A percentile compares a stretch with the other conserved stretches of the same genome.
Conservation (phyloP, 2,888 invertebrate genomes). For the Volucella inflata region DNA sequence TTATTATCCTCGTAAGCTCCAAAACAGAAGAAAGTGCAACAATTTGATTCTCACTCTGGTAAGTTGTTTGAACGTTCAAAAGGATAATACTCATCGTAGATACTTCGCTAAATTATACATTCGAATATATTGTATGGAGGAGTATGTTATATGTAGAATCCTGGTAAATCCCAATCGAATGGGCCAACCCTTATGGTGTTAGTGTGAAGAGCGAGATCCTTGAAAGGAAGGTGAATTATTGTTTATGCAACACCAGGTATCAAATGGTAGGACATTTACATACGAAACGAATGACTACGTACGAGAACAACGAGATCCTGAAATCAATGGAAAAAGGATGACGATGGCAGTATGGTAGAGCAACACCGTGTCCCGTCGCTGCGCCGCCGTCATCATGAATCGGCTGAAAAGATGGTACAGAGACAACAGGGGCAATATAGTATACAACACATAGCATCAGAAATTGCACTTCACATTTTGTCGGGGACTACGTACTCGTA, state of each 20-base stretch:
- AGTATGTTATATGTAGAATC: slow-evolving; percentile 9
- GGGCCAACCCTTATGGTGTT: not conserved
- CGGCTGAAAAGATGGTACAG: not conserved
- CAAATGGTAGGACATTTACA: slow-evolving; percentile 56
- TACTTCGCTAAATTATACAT: too few species aligned
- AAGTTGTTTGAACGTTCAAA: slow-evolving; percentile 43
- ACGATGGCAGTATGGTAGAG: slow-evolving; percentile 3
- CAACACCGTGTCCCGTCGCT: not conserved
- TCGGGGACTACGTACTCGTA: slow-evolving; percentile 44
- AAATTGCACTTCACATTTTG: slow-evolving; percentile 62
- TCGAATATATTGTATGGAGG: slow-evolving; percentile 3
- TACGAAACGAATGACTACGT: slow-evolving; percentile 34
- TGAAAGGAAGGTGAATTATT: slow-evolving; percentile 48
- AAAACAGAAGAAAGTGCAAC: slow-evolving; percentile 24
- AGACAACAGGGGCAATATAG: not conserved
- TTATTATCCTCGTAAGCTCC: too few species aligned
- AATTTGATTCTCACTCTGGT: slow-evolving; percentile 31
- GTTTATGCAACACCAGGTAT: slow-evolving; percentile 65
- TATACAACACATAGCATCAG: too few species aligned
- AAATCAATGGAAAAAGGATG: slow-evolving; percentile 47
- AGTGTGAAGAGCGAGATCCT: not conserved
- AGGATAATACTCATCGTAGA: slow-evolving; percentile 29
- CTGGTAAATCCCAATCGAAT: not conserved
- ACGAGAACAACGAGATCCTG: slow-evolving; percentile 10
- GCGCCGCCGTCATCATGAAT: not conserved